phyloP scores from a whole-genome alignment of 2,113 vertebrate species.

The Cyprichromis sp. region DNA sequence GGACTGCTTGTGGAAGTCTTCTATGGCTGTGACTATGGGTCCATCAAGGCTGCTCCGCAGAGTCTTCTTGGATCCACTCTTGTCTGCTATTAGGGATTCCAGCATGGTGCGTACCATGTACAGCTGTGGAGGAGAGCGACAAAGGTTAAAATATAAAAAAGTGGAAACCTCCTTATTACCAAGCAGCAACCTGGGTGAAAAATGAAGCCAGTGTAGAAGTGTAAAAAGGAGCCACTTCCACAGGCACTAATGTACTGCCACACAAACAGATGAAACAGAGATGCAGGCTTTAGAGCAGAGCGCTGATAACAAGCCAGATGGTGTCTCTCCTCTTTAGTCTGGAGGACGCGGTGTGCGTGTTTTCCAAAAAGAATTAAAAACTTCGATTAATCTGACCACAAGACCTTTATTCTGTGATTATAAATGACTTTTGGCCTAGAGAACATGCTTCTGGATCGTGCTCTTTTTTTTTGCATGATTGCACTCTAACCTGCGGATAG shows the following conservation, averaged over 20 bases:
- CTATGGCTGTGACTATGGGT: conserved; percentile 92
- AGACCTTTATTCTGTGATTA: background rate
- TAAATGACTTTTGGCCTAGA: background rate
- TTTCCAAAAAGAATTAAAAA: background rate
- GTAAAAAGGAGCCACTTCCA: background rate
- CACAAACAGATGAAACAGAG: background rate
- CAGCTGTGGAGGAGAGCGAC: conserved; percentile 68
- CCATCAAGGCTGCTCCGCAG: conserved; percentile 94
- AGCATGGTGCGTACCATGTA: conserved; percentile 99
- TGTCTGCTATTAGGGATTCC: conserved; percentile 95
- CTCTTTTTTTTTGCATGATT: background rate
- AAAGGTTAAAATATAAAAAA: background rate
- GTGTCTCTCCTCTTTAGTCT: background rate
- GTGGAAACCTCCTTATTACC: background rate
- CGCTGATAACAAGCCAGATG: background rate
- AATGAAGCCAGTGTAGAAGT: background rate
- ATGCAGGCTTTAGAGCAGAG: background rate
- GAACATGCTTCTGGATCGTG: background rate
- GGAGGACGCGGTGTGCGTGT: background rate
- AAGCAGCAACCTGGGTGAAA: background rate
- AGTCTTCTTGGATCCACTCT: conserved; percentile 97
- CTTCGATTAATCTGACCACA: rapidly evolving
- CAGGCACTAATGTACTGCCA: background rate
- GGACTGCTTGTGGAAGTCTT: conserved; percentile 98
- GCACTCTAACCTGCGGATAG: background rate